Percentiles rank a stretch among this genome's conserved stretches.
Evolutionary conservation across 2,888 invertebrate genomes (phyloP).

Genomic region (Oscheius sp.): DNA sequence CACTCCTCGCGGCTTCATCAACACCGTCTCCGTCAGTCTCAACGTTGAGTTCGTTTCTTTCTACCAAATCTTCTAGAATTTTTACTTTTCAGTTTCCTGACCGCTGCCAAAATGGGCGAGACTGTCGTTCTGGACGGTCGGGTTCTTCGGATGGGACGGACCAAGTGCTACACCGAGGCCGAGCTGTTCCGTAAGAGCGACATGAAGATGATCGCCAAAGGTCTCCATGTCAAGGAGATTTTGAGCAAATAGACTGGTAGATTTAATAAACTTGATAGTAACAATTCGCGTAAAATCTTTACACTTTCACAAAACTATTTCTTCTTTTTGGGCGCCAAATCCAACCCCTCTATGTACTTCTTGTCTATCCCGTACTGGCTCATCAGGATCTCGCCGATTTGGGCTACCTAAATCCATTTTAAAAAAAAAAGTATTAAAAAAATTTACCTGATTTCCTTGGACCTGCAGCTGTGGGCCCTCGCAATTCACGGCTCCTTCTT

Average conservation of each 20-base stretch:
- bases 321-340: slow-evolving; percentile 68
- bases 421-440: slow-evolving; percentile 1
- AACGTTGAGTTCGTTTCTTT: slow-evolving; percentile 80
- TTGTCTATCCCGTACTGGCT: slow-evolving; percentile 63
- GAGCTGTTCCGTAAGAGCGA: slow-evolving; percentile 83
- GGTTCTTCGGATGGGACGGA: slow-evolving; percentile 83
- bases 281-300: too few relatives aligned
- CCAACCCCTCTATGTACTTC: slow-evolving; percentile 68
- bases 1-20: slow-evolving; percentile 75
- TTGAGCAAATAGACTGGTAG: not conserved
- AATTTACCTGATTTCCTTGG: slow-evolving; percentile 69
- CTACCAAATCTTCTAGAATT: not conserved
- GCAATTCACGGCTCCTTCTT: slow-evolving; percentile 79
- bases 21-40: slow-evolving; percentile 87
- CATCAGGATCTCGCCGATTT: slow-evolving; percentile 49
- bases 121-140: slow-evolving; percentile 84
- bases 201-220: slow-evolving; percentile 83
- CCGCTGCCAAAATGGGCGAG: slow-evolving; percentile 84
- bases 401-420: slow-evolving; percentile 45
- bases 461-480: slow-evolving; percentile 69
- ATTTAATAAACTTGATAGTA: too few relatives aligned
- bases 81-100: slow-evolving; percentile 81
- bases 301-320: slow-evolving; percentile 36
- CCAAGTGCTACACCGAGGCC: slow-evolving; percentile 75
- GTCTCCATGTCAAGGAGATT: slow-evolving; percentile 83